Base-by-base conservation (phyloP, 2,888 invertebrate species). In the Rhagonycha fulva region DNA sequence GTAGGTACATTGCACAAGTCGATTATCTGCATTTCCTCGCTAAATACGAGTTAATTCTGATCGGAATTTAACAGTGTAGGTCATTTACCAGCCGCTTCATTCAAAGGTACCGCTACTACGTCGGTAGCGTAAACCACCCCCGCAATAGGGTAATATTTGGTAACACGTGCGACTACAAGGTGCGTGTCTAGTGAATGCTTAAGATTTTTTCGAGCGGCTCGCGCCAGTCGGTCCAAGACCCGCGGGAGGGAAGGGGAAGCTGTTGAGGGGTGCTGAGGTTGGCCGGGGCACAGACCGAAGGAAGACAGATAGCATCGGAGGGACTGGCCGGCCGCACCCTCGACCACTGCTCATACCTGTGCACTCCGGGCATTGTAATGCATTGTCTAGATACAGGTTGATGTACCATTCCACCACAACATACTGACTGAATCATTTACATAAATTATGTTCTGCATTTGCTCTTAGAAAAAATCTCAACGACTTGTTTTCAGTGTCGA, bases 281-380 rank as follows among this genome's bases (percentile, higher is more conserved):
- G 80, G 79, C 74, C 79, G 80, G 78, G 81, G 77, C 74, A 78
- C 80, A 76, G 80, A 76, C 82, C 82, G 82, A 83, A 82, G 83
- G 83, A 84, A 84, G 84, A 84, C 81, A 84, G 84, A 84, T 84
- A 84, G 83, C 84, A 84, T 84, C 84, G 82, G 79, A 83, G 83
- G 83, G 84, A 84, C 84, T 82, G 84, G 83, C 83, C 79, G 77
- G 84, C 84, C 84, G 84, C 84, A 84, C 84, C 84, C 84, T 84
- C 82, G 79, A 80, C 81, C 81, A 81, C 81, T 80, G 80, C 82
- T 81, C 80, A 81, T 82, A 80, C 81, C 79, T 81, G 78, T 82
- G 80, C 80, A 82, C 82, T 80, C 80, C 81, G 79, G 80, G 81
- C 80, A 81, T 82, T 81, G 80, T 82, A 79, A 78, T 82, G 82